Evolutionary conservation across 2,113 vertebrate genomes (phyloP).

Genomic region (Oryzias woworae): DNA sequence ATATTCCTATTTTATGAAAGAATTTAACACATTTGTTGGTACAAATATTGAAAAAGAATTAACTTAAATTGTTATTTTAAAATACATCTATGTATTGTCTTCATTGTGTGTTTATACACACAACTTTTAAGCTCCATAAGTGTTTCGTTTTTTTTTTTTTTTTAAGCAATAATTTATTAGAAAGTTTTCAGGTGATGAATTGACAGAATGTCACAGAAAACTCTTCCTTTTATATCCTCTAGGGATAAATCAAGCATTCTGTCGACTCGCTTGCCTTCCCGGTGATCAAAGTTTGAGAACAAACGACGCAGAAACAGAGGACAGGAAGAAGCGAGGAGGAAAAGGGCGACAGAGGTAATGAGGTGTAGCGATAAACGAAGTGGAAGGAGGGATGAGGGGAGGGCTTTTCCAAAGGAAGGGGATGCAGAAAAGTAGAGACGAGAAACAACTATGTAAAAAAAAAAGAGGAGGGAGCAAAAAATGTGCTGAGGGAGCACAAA

Average conservation of each 20-base stretch:
- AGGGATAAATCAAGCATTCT: constrained; percentile 9
- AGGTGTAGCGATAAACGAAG: constrained; percentile 32
- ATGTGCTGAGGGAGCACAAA: constrained; percentile 58
- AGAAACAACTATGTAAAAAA: constrained; percentile 18
- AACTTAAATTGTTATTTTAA: background rate
- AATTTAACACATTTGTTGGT: too few species aligned
- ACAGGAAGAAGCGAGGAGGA: constrained; percentile 15
- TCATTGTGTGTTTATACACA: background rate
- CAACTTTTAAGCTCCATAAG: too few species aligned
- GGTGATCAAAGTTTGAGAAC: background rate
- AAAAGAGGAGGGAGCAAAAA: constrained; percentile 23
- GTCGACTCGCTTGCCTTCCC: constrained; percentile 3
- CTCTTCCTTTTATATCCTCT: constrained; percentile 29
- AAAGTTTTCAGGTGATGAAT: too few species aligned
- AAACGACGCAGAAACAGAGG: constrained; percentile 8
- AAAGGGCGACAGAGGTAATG: constrained; percentile 35
- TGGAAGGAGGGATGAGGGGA: constrained; percentile 8
- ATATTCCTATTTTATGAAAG: too few species aligned
- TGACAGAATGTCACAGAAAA: too few species aligned
- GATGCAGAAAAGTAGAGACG: constrained; percentile 28
- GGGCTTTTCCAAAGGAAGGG: constrained; percentile 12
- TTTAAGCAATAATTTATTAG: too few species aligned
- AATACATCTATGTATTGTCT: background rate
- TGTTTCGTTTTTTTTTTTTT: too few species aligned
- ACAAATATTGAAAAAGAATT: too few species aligned